A percentile compares a stretch with the other conserved stretches of the same genome.
Conservation (phyloP, 37 sponge, comb jelly and placozoan species). For the Amphimedon queenslandica region DNA sequence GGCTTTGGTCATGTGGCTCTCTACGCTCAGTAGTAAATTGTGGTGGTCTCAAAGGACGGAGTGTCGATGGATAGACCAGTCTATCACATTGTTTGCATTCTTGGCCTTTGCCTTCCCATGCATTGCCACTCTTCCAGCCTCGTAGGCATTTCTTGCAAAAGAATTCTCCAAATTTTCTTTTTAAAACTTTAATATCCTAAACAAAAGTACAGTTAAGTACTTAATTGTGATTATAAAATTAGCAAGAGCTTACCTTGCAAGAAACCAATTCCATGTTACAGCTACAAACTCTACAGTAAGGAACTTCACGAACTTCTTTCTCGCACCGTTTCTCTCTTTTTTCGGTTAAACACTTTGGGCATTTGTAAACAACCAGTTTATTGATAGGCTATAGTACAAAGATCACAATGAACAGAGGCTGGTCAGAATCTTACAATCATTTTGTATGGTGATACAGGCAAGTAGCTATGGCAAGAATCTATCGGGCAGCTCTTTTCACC, state of each 20-base stretch:
- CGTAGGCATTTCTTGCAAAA: conserved; percentile 20
- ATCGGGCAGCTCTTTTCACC: not conserved
- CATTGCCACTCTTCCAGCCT: conserved; percentile 17
- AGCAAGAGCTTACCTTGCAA: not conserved
- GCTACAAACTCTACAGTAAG: not conserved
- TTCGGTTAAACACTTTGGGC: not conserved
- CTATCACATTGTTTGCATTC: conserved; percentile 18
- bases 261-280: not conserved
- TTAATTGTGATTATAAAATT: not conserved
- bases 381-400: not conserved
- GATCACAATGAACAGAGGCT: not conserved
- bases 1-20: not conserved
- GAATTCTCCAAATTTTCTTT: conserved; percentile 23
- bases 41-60: not conserved
- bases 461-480: not conserved
- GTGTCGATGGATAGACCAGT: not conserved
- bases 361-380: not conserved
- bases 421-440: not conserved
- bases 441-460: not conserved
- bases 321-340: not conserved
- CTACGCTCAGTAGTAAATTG: not conserved
- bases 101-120: conserved; percentile 43
- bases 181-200: not conserved
- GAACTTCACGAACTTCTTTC: not conserved
- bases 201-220: not conserved